phyloP scores from a whole-genome alignment of 2,797 vertebrate genomes.

The Crypturellus tataupa region DNA sequence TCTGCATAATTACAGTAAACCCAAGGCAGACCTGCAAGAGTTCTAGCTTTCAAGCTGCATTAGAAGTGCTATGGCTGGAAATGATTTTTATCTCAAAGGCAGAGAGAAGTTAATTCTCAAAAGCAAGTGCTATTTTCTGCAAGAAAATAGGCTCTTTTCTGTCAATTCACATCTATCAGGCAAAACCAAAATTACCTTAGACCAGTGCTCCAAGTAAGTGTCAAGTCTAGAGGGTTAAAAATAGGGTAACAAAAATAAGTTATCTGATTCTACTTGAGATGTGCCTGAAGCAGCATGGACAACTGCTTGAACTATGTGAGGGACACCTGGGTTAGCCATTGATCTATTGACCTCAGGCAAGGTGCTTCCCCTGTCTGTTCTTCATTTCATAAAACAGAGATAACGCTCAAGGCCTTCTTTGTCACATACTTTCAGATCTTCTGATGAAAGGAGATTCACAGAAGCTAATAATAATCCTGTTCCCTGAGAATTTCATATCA shows the following conservation, averaged over 20 bases:
- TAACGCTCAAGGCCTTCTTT: not conserved
- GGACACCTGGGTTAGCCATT: not conserved
- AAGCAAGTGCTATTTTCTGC: not conserved
- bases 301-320: not conserved
- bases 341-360: not conserved
- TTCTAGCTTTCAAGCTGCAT: not conserved
- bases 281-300: not conserved
- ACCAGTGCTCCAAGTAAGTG: not conserved
- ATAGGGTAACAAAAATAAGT: not conserved
- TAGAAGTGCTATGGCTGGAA: not conserved
- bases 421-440: conserved; percentile 29
- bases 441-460: conserved; percentile 28
- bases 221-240: not conserved
- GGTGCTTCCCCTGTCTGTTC: not conserved
- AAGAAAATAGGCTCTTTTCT: not conserved
- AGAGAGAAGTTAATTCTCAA: not conserved
- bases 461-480: conserved; percentile 12
- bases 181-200: not conserved
- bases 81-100: not conserved
- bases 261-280: not conserved
- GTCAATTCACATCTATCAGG: not conserved
- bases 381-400: not conserved
- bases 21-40: not conserved
- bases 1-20: not conserved
- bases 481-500: not conserved